Evolutionary conservation across 2,888 invertebrate species (phyloP).

Genomic region (Coelogynopora nodosa): DNA sequence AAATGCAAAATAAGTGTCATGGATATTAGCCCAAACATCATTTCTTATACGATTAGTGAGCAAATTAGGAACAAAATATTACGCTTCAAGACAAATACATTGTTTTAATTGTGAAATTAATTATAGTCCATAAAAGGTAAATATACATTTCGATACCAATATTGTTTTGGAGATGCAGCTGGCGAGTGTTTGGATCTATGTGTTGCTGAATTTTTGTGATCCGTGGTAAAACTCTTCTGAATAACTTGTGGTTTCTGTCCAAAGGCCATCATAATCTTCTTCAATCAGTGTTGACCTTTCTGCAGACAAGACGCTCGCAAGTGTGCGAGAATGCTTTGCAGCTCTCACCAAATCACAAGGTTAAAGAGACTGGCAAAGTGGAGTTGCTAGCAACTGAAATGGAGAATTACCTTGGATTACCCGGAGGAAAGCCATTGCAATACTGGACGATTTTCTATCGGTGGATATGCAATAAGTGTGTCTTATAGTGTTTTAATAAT

Average conservation of each 20-base stretch:
- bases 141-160: constrained; percentile 5
- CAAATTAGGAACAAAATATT: background rate
- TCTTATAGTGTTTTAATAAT: background rate
- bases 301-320: background rate
- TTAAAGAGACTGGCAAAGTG: background rate
- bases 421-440: background rate
- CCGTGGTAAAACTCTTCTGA: background rate
- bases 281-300: background rate
- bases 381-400: background rate
- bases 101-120: background rate
- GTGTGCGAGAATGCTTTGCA: background rate
- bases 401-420: background rate
- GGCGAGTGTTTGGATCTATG: background rate
- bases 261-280: background rate
- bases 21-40: background rate
- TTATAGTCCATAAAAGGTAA: background rate
- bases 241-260: background rate
- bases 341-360: constrained; percentile 2
- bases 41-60: background rate
- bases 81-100: background rate
- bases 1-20: constrained; percentile 5
- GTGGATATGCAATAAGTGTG: background rate
- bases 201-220: background rate
- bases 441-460: background rate
- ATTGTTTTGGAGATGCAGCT: background rate